Percentiles rank a stretch among this genome's conserved stretches.
These are phyloP conservation scores for Sula dactylatra DNA, from an alignment of 2,113 vertebrate genomes.

Conservation along the genomic window DNA sequence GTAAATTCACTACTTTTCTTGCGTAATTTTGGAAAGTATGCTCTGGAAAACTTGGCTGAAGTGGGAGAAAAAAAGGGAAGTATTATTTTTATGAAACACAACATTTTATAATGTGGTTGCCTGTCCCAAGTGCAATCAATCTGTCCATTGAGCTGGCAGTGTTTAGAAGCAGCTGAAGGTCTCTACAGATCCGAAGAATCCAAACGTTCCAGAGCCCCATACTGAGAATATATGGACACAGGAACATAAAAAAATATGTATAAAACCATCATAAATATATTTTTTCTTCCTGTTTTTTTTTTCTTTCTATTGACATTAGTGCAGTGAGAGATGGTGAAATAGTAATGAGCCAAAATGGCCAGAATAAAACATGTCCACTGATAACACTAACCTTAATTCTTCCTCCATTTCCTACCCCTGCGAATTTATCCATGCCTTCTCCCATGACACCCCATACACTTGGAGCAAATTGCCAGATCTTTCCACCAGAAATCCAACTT, in stretches of 20 bases:
- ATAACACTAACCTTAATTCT: background rate
- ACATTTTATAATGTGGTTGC: background rate
- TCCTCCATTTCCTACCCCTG: background rate
- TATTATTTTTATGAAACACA: background rate
- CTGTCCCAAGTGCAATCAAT: background rate
- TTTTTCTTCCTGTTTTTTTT: background rate
- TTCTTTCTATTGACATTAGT: background rate
- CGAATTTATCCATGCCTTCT: background rate
- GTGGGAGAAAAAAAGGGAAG: background rate
- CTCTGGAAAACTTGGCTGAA: slow-evolving; percentile 5
- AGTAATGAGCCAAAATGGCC: background rate
- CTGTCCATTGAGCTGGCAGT: background rate
- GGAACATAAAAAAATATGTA: background rate
- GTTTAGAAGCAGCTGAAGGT: background rate
- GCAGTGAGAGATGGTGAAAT: background rate
- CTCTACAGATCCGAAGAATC: background rate
- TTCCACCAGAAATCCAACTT: background rate
- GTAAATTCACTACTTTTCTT: background rate
- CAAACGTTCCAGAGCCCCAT: background rate
- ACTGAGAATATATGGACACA: background rate
- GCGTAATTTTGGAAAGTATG: background rate
- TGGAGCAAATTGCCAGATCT: background rate
- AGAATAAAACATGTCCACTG: background rate
- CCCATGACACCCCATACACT: background rate
- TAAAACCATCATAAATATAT: background rate